Evolutionary conservation across 2,113 vertebrate species (phyloP).

Genomic region (Damaliscus lunatus): DNA sequence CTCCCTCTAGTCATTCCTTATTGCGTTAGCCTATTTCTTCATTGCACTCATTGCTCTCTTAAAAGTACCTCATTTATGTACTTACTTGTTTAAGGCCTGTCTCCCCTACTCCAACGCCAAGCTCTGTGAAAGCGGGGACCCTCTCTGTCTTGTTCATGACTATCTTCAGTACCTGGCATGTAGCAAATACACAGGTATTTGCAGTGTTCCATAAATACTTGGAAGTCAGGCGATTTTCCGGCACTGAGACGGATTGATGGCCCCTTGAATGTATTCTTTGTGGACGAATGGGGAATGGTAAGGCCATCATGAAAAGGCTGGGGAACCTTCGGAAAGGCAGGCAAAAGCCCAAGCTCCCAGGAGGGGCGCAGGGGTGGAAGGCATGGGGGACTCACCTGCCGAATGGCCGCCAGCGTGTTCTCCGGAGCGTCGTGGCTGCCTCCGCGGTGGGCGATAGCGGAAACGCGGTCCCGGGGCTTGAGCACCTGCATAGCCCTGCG

Average conservation of each 20-base stretch:
- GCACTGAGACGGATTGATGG: not conserved
- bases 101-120: not conserved
- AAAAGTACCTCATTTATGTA: not conserved
- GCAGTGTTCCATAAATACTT: not conserved
- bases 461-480: constrained; percentile 78
- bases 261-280: not conserved
- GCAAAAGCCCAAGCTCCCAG: not conserved
- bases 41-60: not conserved
- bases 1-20: not conserved
- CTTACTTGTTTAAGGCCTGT: not conserved
- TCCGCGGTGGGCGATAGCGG: constrained; percentile 90
- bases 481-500: constrained; percentile 85
- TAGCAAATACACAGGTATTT: not conserved
- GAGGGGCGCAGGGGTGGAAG: not conserved
- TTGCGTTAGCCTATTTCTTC: not conserved
- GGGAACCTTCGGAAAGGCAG: not conserved
- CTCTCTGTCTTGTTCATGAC: not conserved
- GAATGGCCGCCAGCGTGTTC: constrained; percentile 93
- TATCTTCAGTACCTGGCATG: not conserved
- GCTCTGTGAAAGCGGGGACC: not conserved
- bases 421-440: constrained; percentile 95
- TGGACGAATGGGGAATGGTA: not conserved
- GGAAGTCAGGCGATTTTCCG: not conserved
- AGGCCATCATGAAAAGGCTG: not conserved
- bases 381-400: constrained; percentile 80